Evolutionary conservation across 2,113 vertebrate genomes (phyloP).

Genomic region (Pipra filicauda): DNA sequence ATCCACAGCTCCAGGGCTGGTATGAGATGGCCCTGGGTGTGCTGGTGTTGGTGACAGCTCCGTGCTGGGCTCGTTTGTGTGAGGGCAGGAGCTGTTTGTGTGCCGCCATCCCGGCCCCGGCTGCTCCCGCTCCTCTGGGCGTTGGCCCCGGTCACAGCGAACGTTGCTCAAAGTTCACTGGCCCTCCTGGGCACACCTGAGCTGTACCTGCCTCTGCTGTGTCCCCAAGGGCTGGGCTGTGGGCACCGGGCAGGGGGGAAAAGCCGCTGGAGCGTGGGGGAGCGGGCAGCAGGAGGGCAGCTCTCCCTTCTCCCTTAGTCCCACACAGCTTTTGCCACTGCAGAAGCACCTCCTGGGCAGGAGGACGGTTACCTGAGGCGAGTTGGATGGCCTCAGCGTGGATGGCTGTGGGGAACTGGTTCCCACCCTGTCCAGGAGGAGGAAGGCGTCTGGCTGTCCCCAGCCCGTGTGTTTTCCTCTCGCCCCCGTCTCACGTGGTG

Average conservation of each 20-base stretch:
- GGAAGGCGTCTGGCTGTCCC: background rate
- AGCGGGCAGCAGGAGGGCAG: background rate
- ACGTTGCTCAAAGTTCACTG: background rate
- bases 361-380: accelerated
- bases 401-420: background rate
- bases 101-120: background rate
- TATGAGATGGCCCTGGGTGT: background rate
- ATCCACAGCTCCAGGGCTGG: background rate
- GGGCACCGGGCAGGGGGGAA: background rate
- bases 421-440: background rate
- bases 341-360: background rate
- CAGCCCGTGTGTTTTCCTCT: accelerated
- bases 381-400: background rate
- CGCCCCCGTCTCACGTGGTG: accelerated
- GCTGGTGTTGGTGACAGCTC: background rate
- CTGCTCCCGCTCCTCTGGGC: background rate
- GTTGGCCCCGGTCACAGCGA: background rate
- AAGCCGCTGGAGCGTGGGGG: accelerated
- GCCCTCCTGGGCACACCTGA: background rate
- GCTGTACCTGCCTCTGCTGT: background rate
- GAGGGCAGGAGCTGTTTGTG: background rate
- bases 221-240: background rate
- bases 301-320: accelerated
- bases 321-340: background rate
- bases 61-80: accelerated